phyloP scores from a whole-genome alignment of 2,797 vertebrate genomes.

The Diplodus puntazzo region DNA sequence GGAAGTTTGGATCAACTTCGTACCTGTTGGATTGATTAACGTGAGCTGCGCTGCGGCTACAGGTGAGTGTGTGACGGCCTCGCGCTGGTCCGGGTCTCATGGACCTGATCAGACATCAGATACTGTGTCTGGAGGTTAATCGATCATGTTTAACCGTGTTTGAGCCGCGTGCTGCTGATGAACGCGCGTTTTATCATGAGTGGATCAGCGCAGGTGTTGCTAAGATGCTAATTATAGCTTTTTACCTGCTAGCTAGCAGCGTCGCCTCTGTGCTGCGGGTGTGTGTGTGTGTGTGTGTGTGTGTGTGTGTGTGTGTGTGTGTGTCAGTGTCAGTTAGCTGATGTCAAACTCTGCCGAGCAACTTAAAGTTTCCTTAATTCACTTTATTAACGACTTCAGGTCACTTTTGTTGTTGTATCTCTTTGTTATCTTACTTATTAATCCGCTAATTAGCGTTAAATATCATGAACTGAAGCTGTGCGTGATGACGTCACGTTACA shows the following conservation, averaged over 20 bases:
- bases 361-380: too few species aligned
- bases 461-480: too few species aligned
- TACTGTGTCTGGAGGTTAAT: rapidly evolving
- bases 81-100: rapidly evolving
- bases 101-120: rapidly evolving
- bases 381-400: too few species aligned
- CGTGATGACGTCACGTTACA: too few species aligned
- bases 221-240: not conserved
- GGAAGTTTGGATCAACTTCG: slow-evolving; percentile 36
- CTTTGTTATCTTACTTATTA: too few species aligned
- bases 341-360: not conserved
- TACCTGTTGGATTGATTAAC: slow-evolving; percentile 1
- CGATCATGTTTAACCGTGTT: rapidly evolving
- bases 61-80: slow-evolving; percentile 17
- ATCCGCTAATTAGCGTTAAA: not conserved
- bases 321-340: not conserved
- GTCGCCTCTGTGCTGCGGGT: not conserved
- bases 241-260: not conserved
- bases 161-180: not conserved
- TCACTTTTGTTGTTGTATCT: too few species aligned
- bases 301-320: too few species aligned
- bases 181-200: not conserved
- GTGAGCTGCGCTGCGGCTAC: not conserved
- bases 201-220: slow-evolving; percentile 18
- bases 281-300: too few species aligned